phyloP scores from a whole-genome alignment of 2,113 vertebrate genomes.

The Lutjanus erythropterus region DNA sequence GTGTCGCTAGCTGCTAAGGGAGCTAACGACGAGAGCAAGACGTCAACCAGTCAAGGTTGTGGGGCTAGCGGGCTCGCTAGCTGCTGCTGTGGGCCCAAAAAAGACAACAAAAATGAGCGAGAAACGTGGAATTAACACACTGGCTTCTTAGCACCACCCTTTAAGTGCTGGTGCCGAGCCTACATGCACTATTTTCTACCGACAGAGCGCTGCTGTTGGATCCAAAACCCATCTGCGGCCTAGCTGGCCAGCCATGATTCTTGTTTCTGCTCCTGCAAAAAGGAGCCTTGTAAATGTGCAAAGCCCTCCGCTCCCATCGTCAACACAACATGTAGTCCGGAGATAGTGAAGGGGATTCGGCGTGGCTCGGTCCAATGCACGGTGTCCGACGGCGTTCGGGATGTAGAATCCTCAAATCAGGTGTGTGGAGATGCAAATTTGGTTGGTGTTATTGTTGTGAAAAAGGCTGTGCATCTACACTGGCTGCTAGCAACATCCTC shows the following conservation, averaged over 20 bases:
- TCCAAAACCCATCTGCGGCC: slow-evolving; percentile 69
- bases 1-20: slow-evolving; percentile 64
- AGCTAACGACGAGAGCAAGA: slow-evolving; percentile 69
- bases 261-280: slow-evolving; percentile 80
- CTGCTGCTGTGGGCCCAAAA: slow-evolving; percentile 14
- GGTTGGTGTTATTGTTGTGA: slow-evolving; percentile 84
- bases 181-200: slow-evolving; percentile 2
- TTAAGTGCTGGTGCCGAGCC: slow-evolving; percentile 2
- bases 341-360: slow-evolving; percentile 3
- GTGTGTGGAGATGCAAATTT: slow-evolving; percentile 55
- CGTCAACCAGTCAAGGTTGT: slow-evolving; percentile 82
- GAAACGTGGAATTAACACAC: neutral
- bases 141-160: neutral
- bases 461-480: slow-evolving; percentile 78
- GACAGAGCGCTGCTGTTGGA: slow-evolving; percentile 31
- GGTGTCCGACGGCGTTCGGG: slow-evolving; percentile 1
- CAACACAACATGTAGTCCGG: slow-evolving; percentile 34
- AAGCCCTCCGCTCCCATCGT: slow-evolving; percentile 80
- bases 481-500: slow-evolving; percentile 84
- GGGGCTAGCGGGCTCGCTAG: slow-evolving; percentile 63
- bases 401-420: slow-evolving; percentile 39
- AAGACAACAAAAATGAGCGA: slow-evolving; percentile 19
- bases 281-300: slow-evolving; percentile 79
- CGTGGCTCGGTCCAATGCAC: slow-evolving; percentile 35
- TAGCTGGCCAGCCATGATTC: slow-evolving; percentile 85